Base-by-base conservation (phyloP, 1,140 invertebrate species). In the Sarcophaga peregrina region DNA sequence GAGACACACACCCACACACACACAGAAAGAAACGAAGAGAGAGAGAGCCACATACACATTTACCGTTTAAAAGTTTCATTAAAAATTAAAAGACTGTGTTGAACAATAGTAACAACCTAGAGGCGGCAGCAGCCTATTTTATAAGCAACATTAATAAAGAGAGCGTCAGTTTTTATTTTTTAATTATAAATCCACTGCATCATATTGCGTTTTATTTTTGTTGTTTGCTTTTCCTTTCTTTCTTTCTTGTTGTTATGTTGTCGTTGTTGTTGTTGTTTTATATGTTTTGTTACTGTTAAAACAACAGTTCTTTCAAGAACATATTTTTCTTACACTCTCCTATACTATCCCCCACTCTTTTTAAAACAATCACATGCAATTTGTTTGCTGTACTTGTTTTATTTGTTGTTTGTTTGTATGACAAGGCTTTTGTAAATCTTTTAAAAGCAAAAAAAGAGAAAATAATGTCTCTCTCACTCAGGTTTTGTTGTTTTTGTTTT, bases 121-220 rank as follows among this genome's bases (percentile, higher is more conserved):
- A 58, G 54, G n/a, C 13, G 54, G 54, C 11, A 58, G n/a, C n/a
- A n/a, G 25, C 25, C 4, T 37, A 37, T 37, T 37, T 37, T 37
- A 37, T 2, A 37, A 37, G 25, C 25, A 37, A 37, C 25, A 37
- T 2, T 4, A 37, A 37, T 37, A 37, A 37, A 37, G 25, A 37
- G 25, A 37, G 25, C 25, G 25, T 4, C 25, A 37, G 25, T 37
- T 37, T 37, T 37, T 37, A 37, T 37, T 58, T 58, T 58, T 58
- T 58, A 58, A 58, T 58, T 58, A 58, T 58, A 58, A 58, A 58
- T 58, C n/a, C 54, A n/a, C 54, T 58, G 54, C 54, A 58, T 58
- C 54, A 58, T 58, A n/a, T 58, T 58, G 54, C n/a, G 54, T 58
- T 37, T 37, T 37, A 58, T n/a, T 58, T 58, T n/a, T n/a, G 1